Base-by-base conservation (phyloP, 2,113 vertebrate genomes). In the Chaetops frenatus region DNA sequence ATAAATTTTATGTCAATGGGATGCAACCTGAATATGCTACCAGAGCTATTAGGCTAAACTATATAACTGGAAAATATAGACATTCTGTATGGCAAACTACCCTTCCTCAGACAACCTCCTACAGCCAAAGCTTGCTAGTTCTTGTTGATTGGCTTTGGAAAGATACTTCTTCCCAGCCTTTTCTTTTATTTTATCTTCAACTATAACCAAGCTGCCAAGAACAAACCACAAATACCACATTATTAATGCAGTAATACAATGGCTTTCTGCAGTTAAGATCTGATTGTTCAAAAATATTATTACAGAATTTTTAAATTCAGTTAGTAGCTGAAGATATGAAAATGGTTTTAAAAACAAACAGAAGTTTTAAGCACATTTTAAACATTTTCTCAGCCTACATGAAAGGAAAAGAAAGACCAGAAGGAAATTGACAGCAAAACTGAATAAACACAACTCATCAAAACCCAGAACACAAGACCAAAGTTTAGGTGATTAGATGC, bases 401-500 rank as follows among this genome's bases (percentile, higher is more conserved):
- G 3, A 56, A 47, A 25, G 27, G 9, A 65, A 77, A 88, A 83
- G n/a, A 64, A 89, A 89, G 48, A 61, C 20, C 28, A 87, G 40
- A 87, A 91, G n/a, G 53, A 81, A 92, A 91, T 48, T 28, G 25
- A 92, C 57, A 95, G 31, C 58, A 94, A 85, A 94, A 69, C 23
- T 57, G 25, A 85, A 64, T 69, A 89, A 58, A 87, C 6, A 35
- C 18, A 60, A 85, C 53, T 92, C 81, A 89, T 92, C 81, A 95
- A 95, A 96, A 79, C 29, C 21, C 61, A 87, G 61, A 82, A 89
- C 38, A 72, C 4, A 87, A 79, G 53, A 87, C 66, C 50, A 72
- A 94, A 87, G 66, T 87, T 89, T 81, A 89, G 70, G 36, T 92
- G 81, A 95, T 94, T 85, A 95, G 90, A 95, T 87, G 66, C 66